phyloP scores from a whole-genome alignment of 2,888 invertebrate genomes.

The Phyllotreta striolata region DNA sequence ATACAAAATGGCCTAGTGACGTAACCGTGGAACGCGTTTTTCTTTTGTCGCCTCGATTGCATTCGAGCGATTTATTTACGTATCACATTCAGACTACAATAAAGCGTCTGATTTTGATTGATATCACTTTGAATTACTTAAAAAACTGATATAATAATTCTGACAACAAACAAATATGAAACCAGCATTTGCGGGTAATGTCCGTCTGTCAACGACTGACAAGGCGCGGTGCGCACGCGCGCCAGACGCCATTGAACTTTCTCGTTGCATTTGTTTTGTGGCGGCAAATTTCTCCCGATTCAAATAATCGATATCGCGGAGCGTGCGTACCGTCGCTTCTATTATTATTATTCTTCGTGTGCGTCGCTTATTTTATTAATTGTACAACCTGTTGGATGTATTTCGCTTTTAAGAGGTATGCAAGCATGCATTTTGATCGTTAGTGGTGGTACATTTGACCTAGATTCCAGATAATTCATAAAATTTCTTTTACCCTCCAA shows the following conservation, averaged over 20 bases:
- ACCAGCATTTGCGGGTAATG: conserved; percentile 49
- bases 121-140: conserved; percentile 43
- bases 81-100: conserved; percentile 40
- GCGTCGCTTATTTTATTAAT: conserved; percentile 9
- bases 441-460: too few relatives aligned
- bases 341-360: conserved; percentile 6
- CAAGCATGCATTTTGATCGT: conserved; percentile 2
- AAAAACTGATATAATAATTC: conserved; percentile 48
- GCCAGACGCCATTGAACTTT: conserved; percentile 37
- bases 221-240: conserved; percentile 36
- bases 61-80: conserved; percentile 41
- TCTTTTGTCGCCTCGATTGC: conserved; percentile 46
- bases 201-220: conserved; percentile 48
- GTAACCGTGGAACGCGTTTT: conserved; percentile 58
- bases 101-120: conserved; percentile 39
- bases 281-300: conserved; percentile 52
- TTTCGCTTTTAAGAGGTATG: too few relatives aligned
- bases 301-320: conserved; percentile 53
- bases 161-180: conserved; percentile 50
- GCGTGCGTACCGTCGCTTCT: conserved; percentile 46
- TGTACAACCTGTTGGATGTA: conserved; percentile 36
- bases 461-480: too few relatives aligned
- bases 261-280: conserved; percentile 49
- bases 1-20: conserved; percentile 62
- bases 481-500: too few relatives aligned